A percentile compares a stretch with the other conserved stretches of the same genome.
Evolutionary conservation across 2,113 vertebrate genomes (phyloP).

Genomic region (Cromileptes altivelis): DNA sequence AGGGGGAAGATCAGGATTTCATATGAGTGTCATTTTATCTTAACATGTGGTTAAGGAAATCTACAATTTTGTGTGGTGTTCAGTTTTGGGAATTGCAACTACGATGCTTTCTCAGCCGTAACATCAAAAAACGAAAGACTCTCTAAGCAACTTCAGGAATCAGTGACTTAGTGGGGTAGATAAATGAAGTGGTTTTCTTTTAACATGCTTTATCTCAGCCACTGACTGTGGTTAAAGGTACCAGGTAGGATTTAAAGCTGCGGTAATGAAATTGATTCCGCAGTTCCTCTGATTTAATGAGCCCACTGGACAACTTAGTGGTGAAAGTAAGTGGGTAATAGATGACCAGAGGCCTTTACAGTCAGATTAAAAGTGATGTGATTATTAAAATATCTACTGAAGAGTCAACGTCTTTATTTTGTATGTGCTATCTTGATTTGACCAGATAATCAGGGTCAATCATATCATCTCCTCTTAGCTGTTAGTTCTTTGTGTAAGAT

Average conservation of each 20-base stretch:
- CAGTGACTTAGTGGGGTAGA: neutral
- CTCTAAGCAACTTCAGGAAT: slow-evolving; percentile 8
- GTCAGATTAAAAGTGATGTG: slow-evolving; percentile 14
- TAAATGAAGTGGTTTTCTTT: slow-evolving; percentile 13
- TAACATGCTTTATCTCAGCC: slow-evolving; percentile 6
- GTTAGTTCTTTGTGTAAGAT: neutral
- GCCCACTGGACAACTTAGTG: slow-evolving; percentile 6
- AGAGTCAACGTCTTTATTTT: neutral
- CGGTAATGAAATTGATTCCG: slow-evolving; percentile 42
- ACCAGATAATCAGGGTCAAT: neutral
- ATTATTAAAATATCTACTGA: slow-evolving; percentile 15
- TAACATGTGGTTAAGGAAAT: slow-evolving; percentile 7
- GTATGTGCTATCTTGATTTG: neutral
- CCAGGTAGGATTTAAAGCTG: slow-evolving; percentile 30
- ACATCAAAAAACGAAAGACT: neutral
- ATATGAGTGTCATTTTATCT: slow-evolving; percentile 11
- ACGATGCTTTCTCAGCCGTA: neutral
- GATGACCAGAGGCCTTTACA: neutral
- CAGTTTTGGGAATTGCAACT: neutral
- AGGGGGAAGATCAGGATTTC: slow-evolving; percentile 17
- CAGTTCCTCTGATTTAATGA: slow-evolving; percentile 31
- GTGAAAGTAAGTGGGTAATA: neutral
- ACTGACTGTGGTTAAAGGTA: slow-evolving; percentile 29
- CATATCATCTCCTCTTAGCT: neutral
- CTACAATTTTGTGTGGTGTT: neutral